Evolutionary conservation across 2,113 vertebrate genomes (phyloP), one percentile per base, ranked within the genome.

Genomic region (Capra hircus): DNA sequence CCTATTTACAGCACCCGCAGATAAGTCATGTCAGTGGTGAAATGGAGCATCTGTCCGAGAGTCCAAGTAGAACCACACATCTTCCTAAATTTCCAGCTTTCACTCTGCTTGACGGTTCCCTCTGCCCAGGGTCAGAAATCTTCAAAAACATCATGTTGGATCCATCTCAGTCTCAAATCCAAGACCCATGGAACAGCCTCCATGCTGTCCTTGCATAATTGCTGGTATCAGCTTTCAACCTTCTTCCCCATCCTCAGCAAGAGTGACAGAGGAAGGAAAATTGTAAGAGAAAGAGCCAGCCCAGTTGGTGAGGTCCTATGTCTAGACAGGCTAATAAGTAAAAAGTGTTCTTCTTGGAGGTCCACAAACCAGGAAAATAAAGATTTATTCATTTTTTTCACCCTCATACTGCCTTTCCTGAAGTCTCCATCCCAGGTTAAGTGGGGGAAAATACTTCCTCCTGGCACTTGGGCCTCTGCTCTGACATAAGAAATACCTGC

Each of bases 321-420:
- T 98, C 96, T 98, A 95, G 88, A 96, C 97, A 88, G 59, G 15
- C 50, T 98, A 94, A 82, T 96, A 74, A 97, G 84, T 94, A 91
- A 96, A 91, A 90, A 96, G 60, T 36, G 21, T 92, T 92, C 80
- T 33, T 96, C 87, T 43, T 80, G 62, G 67, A 97, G 36, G 28
- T 71, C 52, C 81, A 52, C 40, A 52, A 92, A 95, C n/a, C 57
- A 80, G n/a, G 92, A 96, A 71, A 94, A 91, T 78, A 90, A 95
- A 81, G 74, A 40, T 30, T 81, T 52, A 92, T 78, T 91, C 40
- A 77, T 13, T 40, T 81, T 64, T 64, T 62, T 45, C 11, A n/a
- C 19, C 14, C 7, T 17, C 27, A 57, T 64, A 23, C 23, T 17
- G 17, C 64, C 53, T 88, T 90, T 28, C 36, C 62, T 50, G 8